Evolutionary conservation across 2,888 invertebrate genomes (phyloP), one percentile per base, ranked within the genome.

Genomic region (Eulithis testata): DNA sequence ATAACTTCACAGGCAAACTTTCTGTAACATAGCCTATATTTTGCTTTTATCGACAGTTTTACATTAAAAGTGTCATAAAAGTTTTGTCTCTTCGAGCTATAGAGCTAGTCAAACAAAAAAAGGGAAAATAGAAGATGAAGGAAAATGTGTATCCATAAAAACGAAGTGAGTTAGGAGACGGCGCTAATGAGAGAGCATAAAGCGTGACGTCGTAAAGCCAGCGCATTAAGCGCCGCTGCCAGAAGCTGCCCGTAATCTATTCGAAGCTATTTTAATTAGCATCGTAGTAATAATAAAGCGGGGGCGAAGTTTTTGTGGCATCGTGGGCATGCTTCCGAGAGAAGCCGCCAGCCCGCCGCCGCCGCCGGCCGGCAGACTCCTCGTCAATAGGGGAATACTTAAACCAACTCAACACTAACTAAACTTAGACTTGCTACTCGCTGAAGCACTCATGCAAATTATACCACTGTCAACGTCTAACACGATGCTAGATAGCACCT

Each of bases 191-290:
- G 88, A 84, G 87, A 81, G 87, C 89, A 90, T 91, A 90, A 89
- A 91, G 89, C 90, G 89, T 90, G 87, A 89, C 89, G 89, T 89
- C 91, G 87, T 91, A 91, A 91, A 91, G 88, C 84, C 86, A 86
- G 85, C 83, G 87, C 90, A 91, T 91, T 91, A 91, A 90, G 87
- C 87, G 81, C 83, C 84, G 81, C 84, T 82, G 89, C 88, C 89
- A 90, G 89, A 88, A 91, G 88, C 87, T 88, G 88, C 82, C 86
- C 85, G 87, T 90, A 88, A 91, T 91, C 91, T 92, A 91, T 90
- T 89, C 89, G 84, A 82, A 89, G 89, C 88, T 90, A 90, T 92
- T 91, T 91, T 91, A 91, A 91, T 91, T 92, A 90, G 89, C 90
- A 87, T 88, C 85, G 84, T 86, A 88, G 87, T 86, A 87, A 90